A percentile compares a stretch with the other conserved stretches of the same genome.
phyloP scores from a whole-genome alignment of 2,113 vertebrate genomes.

The Fulica atra region DNA sequence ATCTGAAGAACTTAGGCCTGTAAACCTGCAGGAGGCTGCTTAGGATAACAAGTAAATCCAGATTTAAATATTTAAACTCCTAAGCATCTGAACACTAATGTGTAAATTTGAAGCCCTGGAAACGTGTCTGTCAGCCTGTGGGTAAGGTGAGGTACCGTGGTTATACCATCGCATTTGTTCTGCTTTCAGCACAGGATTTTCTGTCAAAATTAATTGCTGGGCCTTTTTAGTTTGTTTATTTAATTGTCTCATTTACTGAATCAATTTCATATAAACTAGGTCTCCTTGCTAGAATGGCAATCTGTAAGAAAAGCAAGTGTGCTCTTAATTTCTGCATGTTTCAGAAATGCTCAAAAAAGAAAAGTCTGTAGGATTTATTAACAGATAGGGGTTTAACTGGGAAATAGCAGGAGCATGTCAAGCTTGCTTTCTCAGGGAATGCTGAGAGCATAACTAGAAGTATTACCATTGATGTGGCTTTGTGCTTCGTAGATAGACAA shows the following conservation, averaged over 20 bases:
- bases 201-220: neutral
- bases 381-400: neutral
- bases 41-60: slow-evolving; percentile 65
- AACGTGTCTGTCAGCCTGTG: neutral
- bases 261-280: neutral
- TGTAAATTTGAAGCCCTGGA: neutral
- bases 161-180: neutral
- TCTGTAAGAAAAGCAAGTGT: neutral
- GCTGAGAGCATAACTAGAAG: neutral
- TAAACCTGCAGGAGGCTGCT: slow-evolving; percentile 61
- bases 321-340: neutral
- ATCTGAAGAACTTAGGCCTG: slow-evolving; percentile 40
- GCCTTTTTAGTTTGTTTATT: neutral
- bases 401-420: neutral
- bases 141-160: neutral
- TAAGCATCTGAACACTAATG: slow-evolving; percentile 9
- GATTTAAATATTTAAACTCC: slow-evolving; percentile 63
- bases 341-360: neutral
- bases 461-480: neutral
- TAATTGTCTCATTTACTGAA: neutral
- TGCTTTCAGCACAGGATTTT: neutral
- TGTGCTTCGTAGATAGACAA: neutral
- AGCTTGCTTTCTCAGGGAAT: neutral
- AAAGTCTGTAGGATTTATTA: neutral
- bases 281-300: neutral